Conservation (phyloP, 2,888 invertebrate species). For the Tenthredo mesomela region DNA sequence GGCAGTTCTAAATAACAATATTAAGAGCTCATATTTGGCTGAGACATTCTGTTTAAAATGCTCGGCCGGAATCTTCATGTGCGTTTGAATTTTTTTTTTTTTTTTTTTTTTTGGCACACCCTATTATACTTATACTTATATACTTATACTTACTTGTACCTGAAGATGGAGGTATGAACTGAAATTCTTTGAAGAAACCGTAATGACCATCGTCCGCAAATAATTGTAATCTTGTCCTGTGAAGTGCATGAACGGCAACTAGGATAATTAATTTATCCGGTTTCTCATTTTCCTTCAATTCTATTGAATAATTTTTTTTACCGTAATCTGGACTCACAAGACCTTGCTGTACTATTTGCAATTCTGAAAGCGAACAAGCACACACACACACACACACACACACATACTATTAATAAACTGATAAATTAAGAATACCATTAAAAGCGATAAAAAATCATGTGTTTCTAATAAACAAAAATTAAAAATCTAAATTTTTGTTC, state of each 20-base stretch:
- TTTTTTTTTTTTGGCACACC: no score
- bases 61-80: no score
- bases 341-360: neutral
- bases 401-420: no score
- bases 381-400: neutral
- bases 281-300: neutral
- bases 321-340: neutral
- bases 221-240: neutral
- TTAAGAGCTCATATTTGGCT: no score
- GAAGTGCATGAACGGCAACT: neutral
- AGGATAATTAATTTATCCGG: neutral
- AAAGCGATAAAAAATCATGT: neutral
- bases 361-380: neutral
- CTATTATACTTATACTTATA: neutral
- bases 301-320: neutral
- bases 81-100: no score
- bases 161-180: neutral
- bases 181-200: neutral
- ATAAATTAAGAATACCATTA: neutral
- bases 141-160: neutral
- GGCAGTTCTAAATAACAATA: no score
- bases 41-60: no score
- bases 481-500: neutral
- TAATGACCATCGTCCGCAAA: neutral
- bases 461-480: neutral